These are phyloP conservation scores for Zaprionus obscuricornis DNA, from an alignment of 2,888 invertebrate species.

Conservation along the genomic window DNA sequence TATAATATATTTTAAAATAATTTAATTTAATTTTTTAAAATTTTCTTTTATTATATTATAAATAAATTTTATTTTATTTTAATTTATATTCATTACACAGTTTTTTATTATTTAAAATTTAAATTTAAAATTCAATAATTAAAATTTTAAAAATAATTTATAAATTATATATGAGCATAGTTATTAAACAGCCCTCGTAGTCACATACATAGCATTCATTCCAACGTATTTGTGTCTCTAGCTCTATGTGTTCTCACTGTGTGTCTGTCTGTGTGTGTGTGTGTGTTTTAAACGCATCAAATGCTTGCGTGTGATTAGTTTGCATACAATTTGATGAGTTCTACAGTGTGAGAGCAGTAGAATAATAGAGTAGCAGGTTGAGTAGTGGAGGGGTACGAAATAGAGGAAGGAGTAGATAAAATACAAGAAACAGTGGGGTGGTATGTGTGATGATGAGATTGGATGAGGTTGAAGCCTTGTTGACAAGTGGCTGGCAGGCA, in stretches of 20 bases:
- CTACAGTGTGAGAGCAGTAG: not conserved
- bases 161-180: too few relatives aligned
- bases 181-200: constrained; percentile 32
- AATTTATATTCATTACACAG: too few relatives aligned
- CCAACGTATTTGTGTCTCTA: constrained; percentile 27
- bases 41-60: too few relatives aligned
- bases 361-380: not conserved
- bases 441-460: constrained; percentile 48
- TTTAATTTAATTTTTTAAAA: too few relatives aligned
- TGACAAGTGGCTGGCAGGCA: constrained; percentile 65
- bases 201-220: constrained; percentile 20
- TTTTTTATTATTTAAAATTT: too few relatives aligned
- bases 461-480: constrained; percentile 61
- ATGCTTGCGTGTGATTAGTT: constrained; percentile 77
- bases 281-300: constrained; percentile 74
- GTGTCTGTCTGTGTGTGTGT: constrained; percentile 18
- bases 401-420: constrained; percentile 3
- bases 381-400: constrained; percentile 8
- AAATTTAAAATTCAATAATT: too few relatives aligned
- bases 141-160: too few relatives aligned
- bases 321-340: constrained; percentile 66
- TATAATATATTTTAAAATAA: too few relatives aligned
- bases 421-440: too few relatives aligned
- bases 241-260: not conserved
- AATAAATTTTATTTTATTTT: too few relatives aligned